phyloP scores from a whole-genome alignment of 2,113 vertebrate species.

The Guaruba guarouba region DNA sequence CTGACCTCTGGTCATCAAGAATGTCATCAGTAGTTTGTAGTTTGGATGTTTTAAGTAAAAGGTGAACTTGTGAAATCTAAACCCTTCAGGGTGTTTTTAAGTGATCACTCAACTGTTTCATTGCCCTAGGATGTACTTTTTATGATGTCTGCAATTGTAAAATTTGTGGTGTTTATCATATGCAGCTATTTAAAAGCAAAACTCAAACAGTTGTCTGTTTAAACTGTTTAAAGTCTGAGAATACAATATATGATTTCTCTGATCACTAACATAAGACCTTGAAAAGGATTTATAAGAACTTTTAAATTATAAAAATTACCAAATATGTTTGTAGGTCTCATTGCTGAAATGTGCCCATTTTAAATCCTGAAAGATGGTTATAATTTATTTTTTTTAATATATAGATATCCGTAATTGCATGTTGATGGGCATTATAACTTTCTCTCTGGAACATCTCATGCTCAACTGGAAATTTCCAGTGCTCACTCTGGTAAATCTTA shows the following conservation, averaged over 20 bases:
- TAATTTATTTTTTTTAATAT: background rate
- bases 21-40: constrained; percentile 66
- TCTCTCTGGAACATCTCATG: background rate
- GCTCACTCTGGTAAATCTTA: background rate
- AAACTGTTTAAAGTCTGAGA: background rate
- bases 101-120: constrained; percentile 64
- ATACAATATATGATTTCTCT: background rate
- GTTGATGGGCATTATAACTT: background rate
- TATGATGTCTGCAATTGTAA: constrained; percentile 32
- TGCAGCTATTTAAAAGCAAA: constrained; percentile 9
- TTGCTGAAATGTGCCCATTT: background rate
- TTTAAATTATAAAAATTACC: background rate
- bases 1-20: constrained; percentile 64
- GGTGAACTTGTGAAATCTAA: constrained; percentile 74
- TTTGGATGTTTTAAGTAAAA: constrained; percentile 66
- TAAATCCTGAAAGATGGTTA: background rate
- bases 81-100: constrained; percentile 59
- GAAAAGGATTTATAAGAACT: background rate
- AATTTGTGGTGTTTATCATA: background rate
- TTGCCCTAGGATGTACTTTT: constrained; percentile 58
- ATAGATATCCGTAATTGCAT: background rate
- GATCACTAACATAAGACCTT: background rate
- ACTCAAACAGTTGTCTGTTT: background rate
- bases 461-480: background rate
- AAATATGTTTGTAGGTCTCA: background rate